Base-by-base conservation (phyloP, 2,888 invertebrate species). In the Caenorhabditis sp. region DNA sequence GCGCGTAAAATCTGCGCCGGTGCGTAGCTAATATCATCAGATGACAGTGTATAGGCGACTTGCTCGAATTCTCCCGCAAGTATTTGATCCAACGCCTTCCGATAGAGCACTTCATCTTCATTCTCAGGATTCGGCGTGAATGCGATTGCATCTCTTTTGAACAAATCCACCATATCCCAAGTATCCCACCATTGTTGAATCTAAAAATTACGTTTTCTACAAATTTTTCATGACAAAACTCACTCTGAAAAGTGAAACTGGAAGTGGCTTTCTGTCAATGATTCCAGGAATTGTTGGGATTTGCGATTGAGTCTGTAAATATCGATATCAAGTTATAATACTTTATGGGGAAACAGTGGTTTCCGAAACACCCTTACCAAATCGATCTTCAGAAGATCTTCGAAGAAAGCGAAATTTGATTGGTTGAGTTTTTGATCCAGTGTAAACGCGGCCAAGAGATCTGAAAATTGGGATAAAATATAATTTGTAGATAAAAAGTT, bases 181-280 rank as follows among this genome's bases (percentile, higher is more conserved):
- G 68, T 73, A 31, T 73, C 73, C 49, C 59, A 68, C 73, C 73
- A 73, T 50, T 68, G 68, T 43, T 73, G 73, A 31, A 73, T 66
- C 21, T 58, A 20, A 21, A 58, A 38, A 25, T 26, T 56, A 5
- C 17, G 53, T 8, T n/a, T 53, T n/a, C n/a, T n/a, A n/a, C n/a
- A n/a, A n/a, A n/a, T n/a, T n/a, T n/a, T n/a, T n/a, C n/a, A n/a
- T n/a, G n/a, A n/a, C 5, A 10, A 3, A 56, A 56, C 26, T 56
- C 56, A 56, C 56, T 36, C 73, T 26, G 59, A 63, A 73, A 0
- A 68, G 31, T 2, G 65, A 64, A 2, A 73, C 20, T 27, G 73
- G 73, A 8, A 21, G 38, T 21, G 68, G 68, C 5, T 59, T 31
- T 12, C 65, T 10, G 14, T 66, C 57, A 0, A 59, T 53, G 27